A percentile compares a stretch with the other conserved stretches of the same genome.
phyloP scores from a whole-genome alignment of 2,113 vertebrate genomes.

The Oreochromis spilurus region DNA sequence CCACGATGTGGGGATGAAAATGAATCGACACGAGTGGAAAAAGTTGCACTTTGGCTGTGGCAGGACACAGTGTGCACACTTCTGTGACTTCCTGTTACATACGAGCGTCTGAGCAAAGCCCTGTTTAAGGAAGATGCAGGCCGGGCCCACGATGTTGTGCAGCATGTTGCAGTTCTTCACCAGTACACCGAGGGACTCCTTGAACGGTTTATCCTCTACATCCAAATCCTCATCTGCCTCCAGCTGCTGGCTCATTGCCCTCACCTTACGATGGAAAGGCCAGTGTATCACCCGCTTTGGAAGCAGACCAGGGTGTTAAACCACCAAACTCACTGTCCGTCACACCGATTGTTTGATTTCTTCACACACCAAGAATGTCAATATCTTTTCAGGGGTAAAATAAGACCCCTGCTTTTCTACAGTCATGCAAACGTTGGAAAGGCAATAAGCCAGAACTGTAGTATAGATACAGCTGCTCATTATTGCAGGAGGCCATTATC shows the following conservation, averaged over 20 bases:
- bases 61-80: neutral
- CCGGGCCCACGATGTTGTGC: constrained; percentile 77
- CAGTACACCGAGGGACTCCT: constrained; percentile 43
- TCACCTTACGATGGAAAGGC: constrained; percentile 3
- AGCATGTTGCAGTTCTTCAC: constrained; percentile 75
- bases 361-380: neutral
- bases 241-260: neutral
- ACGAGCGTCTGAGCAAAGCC: constrained; percentile 75
- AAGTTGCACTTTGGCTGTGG: neutral
- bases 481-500: neutral
- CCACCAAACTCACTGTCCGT: neutral
- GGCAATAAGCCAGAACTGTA: neutral
- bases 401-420: neutral
- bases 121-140: constrained; percentile 82
- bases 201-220: constrained; percentile 15
- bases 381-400: neutral
- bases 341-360: neutral
- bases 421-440: neutral
- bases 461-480: neutral
- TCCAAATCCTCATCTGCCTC: constrained; percentile 39
- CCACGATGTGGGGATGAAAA: constrained; percentile 11
- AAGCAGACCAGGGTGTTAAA: constrained; percentile 46
- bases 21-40: neutral
- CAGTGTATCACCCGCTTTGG: constrained; percentile 36
- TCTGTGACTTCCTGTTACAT: constrained; percentile 62